Base-by-base conservation (phyloP, 30 jellyfish, hydroid and myxozoan genomes). In the Cassiopea xamachana region DNA sequence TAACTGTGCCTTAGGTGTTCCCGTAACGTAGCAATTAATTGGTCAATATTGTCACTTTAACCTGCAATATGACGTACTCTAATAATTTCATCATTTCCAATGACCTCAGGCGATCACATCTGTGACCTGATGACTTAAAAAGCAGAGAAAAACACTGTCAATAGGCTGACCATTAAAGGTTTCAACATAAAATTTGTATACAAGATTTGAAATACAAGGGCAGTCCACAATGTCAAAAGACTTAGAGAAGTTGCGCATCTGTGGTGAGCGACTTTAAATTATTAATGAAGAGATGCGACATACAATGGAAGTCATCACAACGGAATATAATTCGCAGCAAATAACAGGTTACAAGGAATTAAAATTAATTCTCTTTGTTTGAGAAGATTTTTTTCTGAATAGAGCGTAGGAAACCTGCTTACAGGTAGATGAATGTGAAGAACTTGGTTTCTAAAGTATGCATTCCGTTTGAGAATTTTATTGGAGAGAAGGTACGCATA, bases 331-430 rank as follows among this genome's bases (percentile, higher is more conserved):
- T 70, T 62, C 80, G 73, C 82, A 17, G 85, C 58, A 71, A 48
- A 84, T 18, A 84, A 64, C 92, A 84, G 92, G 92, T 84, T 73
- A 58, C 80, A 58, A 47, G 73, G 85, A 73, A 61, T 70, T 61
- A 72, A 51, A 49, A 19, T 51, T 46, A 69, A 79, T 71, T 16
- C 80, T 84, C 85, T 84, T 82, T 82, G 90, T 82, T 17, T 62
- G n/a, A 73, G 43, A 71, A 1, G 85, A 85, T 71, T 82, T 73
- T 15, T 45, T 48, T 59, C 2, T 61, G 81, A 62, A 19, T 16
- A 4, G 49, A 12, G 2, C 70, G 44, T 16, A n/a, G 59, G 48
- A 19, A 73, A 84, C 83, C 77, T 71, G 92, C 77, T 72, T 70
- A 74, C 92, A 84, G 92, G 92, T 84, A 73, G 64, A 64, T 17